Evolutionary conservation across 2,888 invertebrate genomes (phyloP).

Genomic region (Phengaris arion): DNA sequence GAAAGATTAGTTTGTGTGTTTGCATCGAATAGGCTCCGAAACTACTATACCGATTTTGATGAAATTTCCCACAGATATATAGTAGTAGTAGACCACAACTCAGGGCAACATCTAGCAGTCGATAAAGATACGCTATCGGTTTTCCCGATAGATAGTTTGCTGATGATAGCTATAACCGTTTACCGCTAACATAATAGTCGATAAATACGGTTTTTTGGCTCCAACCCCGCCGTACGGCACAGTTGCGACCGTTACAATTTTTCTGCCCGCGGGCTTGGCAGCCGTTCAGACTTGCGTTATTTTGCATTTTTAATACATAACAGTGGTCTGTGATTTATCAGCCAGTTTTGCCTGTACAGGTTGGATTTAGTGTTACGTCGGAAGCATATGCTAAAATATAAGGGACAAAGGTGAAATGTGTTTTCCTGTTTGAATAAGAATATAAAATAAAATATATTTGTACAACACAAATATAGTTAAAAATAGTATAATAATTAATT

Average conservation of each 20-base stretch:
- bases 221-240: constrained; percentile 7
- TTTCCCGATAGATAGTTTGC: too few species aligned
- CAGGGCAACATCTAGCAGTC: too few species aligned
- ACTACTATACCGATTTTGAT: too few species aligned
- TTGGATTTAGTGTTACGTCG: background rate
- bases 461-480: too few species aligned
- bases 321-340: constrained; percentile 20
- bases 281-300: constrained; percentile 19
- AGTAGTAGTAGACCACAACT: too few species aligned
- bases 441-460: background rate
- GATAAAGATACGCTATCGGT: too few species aligned
- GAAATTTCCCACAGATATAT: too few species aligned
- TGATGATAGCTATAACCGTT: constrained; percentile 7
- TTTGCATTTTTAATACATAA: constrained; percentile 30
- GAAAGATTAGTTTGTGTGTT: too few species aligned
- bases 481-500: too few species aligned
- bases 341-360: background rate
- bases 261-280: constrained; percentile 29
- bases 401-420: background rate
- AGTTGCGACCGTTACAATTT: constrained; percentile 24
- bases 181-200: constrained; percentile 17
- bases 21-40: too few species aligned
- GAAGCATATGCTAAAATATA: background rate
- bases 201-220: constrained; percentile 30
- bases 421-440: background rate